These are phyloP conservation scores for Oceanodroma tethys DNA, from an alignment of 2,113 vertebrate species.

Conservation along the genomic window DNA sequence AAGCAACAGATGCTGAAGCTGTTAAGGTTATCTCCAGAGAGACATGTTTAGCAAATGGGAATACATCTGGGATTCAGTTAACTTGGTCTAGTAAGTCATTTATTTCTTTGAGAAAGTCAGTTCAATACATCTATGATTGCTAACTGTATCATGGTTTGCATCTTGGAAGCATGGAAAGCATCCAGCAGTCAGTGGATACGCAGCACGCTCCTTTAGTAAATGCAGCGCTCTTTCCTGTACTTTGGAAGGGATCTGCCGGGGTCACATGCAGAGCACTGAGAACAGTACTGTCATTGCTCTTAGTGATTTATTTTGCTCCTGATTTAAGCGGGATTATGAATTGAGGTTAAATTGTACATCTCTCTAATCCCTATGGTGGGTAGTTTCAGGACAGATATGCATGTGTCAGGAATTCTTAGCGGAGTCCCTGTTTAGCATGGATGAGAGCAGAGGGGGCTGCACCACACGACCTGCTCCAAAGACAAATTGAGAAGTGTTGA, in stretches of 20 bases:
- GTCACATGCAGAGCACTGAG: not conserved
- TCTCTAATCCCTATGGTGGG: constrained; percentile 41
- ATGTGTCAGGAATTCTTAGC: constrained; percentile 31
- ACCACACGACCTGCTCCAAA: not conserved
- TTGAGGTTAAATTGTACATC: constrained; percentile 61
- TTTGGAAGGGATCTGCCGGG: not conserved
- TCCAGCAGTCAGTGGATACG: accelerated
- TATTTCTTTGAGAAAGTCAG: not conserved
- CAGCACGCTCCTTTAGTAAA: not conserved
- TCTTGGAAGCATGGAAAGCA: not conserved
- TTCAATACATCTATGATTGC: accelerated
- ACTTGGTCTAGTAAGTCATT: not conserved
- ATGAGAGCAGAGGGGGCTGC: not conserved
- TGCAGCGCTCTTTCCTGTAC: not conserved
- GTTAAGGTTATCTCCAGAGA: not conserved
- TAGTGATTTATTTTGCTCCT: constrained; percentile 44
- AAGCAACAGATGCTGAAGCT: not conserved
- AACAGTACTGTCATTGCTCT: constrained; percentile 19
- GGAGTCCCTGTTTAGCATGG: not conserved
- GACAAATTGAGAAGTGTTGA: not conserved
- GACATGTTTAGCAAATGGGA: not conserved
- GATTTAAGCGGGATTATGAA: constrained; percentile 65
- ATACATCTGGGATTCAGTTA: not conserved
- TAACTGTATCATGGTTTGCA: not conserved
- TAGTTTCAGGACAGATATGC: constrained; percentile 38